Evolutionary conservation across 2,797 vertebrate genomes (phyloP), one percentile per base, ranked within the genome.

Genomic region (Orestias chungarensis): DNA sequence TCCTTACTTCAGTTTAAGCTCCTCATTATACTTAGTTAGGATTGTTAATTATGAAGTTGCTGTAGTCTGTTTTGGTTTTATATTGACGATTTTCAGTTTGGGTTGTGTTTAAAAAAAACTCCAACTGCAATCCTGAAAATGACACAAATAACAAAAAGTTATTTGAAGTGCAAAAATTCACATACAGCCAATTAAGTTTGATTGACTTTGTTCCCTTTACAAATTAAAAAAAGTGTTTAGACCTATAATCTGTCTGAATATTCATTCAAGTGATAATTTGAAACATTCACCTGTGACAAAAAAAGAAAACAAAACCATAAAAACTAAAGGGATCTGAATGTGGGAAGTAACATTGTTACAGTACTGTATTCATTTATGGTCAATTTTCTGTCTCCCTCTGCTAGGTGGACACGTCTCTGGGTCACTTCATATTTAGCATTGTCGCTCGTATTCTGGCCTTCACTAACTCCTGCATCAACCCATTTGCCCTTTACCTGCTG

Each of bases 391-490:
- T 42, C 15, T 1, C 18, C 33, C 15, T 66, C 4, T 65, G 29
- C 0, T 88, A 98, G 91, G 97, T 97, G 80, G 97, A 99, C 94
- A 97, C 95, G 0, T 99, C 98, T 1, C 75, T 96, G 88, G 88
- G 91, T 70, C 98, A 99, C 81, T 97, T 97, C 55, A 54, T 98
- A 73, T 93, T 94, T 91, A 98, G 96, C 23, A 87, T 99, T 67
- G 93, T 92, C 0, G 97, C 98, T 62, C 96, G 97, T 1, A 94
- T 99, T 81, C 91, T 99, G 90, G 97, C 97, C 0, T 99, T 98
- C 89, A 95, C 96, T 79, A 98, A 98, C 93, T 99, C 98, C 64
- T 98, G 97, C 11, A 93, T 99, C 71, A 99, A 99, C 87, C 98
- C 98, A 0, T 97, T 99, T 33, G 97, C 97, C 29, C 96, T 99